These are phyloP conservation scores for Ashinkailepas kermadecensis DNA, from an alignment of 2,888 invertebrate genomes.

Conservation along the genomic window DNA sequence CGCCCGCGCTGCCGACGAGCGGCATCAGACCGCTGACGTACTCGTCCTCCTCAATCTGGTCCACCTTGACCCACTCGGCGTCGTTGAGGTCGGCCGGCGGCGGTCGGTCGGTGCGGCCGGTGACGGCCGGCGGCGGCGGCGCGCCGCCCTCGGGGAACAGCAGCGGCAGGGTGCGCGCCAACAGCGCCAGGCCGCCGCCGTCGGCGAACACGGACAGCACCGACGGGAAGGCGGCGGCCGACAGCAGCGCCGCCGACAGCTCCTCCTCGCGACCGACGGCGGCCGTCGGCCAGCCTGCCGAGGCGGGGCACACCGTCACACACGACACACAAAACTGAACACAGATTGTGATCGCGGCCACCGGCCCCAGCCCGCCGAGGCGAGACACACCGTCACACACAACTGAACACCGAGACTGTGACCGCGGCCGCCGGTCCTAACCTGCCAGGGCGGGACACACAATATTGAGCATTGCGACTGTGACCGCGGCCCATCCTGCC, in stretches of 20 bases:
- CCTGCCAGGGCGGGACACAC: no score
- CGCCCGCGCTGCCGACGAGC: conserved; percentile 20
- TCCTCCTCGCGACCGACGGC: conserved; percentile 21
- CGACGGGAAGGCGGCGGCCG: conserved; percentile 41
- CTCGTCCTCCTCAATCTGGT: conserved; percentile 30
- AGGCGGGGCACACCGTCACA: not conserved
- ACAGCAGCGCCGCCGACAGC: conserved; percentile 35
- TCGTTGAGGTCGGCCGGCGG: conserved; percentile 27
- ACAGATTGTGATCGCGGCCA: no score
- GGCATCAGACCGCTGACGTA: conserved; percentile 30
- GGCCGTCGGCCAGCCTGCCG: conserved; percentile 9
- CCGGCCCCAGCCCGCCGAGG: no score
- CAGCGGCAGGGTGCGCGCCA: conserved; percentile 80
- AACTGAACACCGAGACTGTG: no score
- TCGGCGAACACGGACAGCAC: conserved; percentile 79
- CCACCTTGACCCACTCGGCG: conserved; percentile 30
- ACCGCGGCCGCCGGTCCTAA: no score
- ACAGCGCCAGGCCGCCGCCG: conserved; percentile 75
- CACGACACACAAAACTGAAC: no score
- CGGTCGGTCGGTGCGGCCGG: conserved; percentile 29
- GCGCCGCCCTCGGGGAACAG: conserved; percentile 64
- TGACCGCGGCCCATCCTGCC: no score
- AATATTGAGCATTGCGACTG: no score
- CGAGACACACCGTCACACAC: no score
- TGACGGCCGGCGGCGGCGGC: conserved; percentile 28